Base-by-base conservation (phyloP, 1,140 invertebrate genomes). In the Aphaenogaster floridana region DNA sequence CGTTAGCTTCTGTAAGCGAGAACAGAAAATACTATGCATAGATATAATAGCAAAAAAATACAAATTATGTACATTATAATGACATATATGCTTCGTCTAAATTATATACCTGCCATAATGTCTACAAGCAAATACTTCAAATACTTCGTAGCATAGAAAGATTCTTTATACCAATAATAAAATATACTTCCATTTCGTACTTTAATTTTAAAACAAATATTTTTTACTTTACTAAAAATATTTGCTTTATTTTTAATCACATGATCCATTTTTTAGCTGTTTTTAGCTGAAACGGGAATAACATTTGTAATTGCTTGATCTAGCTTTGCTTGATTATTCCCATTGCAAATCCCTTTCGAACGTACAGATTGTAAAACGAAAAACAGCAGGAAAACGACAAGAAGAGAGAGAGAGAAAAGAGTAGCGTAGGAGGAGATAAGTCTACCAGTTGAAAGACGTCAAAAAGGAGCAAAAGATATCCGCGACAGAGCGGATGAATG, bases 401-500 rank as follows among this genome's bases (percentile, higher is more conserved):
- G 71, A 72, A 86, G 39, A 79, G 54, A 89, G 80, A 63, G 42
- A 28, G 77, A 72, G 78, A 34, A 36, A 64, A 68, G 64, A 71
- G 72, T 78, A 86, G 42, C 13, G 68, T 61, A 42, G 68, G 52
- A 71, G 68, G 36, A 91, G 90, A 91, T 88, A 91, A 87, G 89
- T 85, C 59, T 77, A 81, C 86, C 52, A 63, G 86, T 89, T 91
- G 86, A 90, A 92, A 92, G 89, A 74, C 77, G 79, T 78, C 64
- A 79, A 92, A 92, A 89, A 88, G 88, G 77, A 91, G 87, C 63
- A 78, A 90, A 77, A 90, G 89, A 88, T 90, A 92, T 87, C 69
- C 59, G 76, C 88, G 87, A 86, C 76, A 84, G 89, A 85, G 83
- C 78, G 87, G 79, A 89, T 90, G 89, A 92, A 92, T 91, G 90